phyloP scores from a whole-genome alignment of 1,140 invertebrate genomes.

The Drosophila kepulauana region DNA sequence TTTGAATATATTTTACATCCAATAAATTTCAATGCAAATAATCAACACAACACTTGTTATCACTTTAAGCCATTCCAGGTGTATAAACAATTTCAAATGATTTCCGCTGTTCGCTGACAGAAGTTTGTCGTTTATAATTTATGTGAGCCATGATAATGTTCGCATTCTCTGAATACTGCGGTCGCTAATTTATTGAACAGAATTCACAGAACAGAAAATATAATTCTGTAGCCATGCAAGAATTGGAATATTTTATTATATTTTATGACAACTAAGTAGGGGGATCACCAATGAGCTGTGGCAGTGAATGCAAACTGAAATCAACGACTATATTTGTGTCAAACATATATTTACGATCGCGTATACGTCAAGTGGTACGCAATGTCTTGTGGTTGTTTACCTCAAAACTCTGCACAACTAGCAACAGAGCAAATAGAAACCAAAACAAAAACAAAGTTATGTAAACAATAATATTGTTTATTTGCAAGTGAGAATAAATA shows the following conservation, averaged over 20 bases:
- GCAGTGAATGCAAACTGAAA: neutral
- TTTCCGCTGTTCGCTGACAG: neutral
- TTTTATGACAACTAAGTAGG: too few relatives aligned
- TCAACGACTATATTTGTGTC: neutral
- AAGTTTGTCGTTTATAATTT: neutral
- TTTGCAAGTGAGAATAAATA: neutral
- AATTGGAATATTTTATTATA: too few relatives aligned
- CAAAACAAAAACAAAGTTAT: constrained; percentile 26
- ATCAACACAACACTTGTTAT: neutral
- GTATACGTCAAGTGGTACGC: neutral
- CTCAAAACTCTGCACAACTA: neutral
- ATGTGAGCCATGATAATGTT: neutral
- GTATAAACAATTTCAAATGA: constrained; percentile 10
- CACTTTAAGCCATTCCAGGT: constrained; percentile 6
- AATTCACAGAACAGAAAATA: too few relatives aligned
- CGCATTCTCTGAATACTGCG: too few relatives aligned
- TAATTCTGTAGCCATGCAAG: too few relatives aligned
- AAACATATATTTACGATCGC: neutral
- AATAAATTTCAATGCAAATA: neutral
- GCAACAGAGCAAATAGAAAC: constrained; percentile 6
- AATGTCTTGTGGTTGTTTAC: constrained; percentile 7
- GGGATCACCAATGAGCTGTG: neutral
- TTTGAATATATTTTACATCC: too few relatives aligned
- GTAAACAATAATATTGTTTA: constrained; percentile 11
- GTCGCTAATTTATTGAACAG: too few relatives aligned